phyloP scores from a whole-genome alignment of 2,113 vertebrate genomes.

The Cyanoliseus patagonus region DNA sequence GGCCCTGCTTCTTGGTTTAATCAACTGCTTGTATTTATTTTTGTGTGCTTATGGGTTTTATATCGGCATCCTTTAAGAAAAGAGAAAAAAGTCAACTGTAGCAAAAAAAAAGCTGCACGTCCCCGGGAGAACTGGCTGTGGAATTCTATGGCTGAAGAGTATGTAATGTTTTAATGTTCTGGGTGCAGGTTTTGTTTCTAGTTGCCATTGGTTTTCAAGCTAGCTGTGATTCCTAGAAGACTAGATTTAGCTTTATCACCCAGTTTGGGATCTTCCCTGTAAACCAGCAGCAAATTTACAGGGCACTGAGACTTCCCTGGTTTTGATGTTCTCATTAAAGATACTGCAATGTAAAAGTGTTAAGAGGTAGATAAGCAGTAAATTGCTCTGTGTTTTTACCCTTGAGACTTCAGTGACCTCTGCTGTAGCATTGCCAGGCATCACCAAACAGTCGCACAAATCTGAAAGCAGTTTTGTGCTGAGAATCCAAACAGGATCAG shows the following conservation, averaged over 20 bases:
- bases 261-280: background rate
- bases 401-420: conserved; percentile 17
- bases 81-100: background rate
- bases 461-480: background rate
- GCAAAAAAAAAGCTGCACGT: background rate
- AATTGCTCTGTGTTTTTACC: conserved; percentile 32
- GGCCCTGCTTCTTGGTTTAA: background rate
- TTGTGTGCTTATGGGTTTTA: background rate
- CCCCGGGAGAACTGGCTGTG: background rate
- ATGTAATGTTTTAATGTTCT: background rate
- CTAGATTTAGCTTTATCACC: background rate
- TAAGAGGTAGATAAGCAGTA: background rate
- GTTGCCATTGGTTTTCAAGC: background rate
- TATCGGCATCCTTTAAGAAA: background rate
- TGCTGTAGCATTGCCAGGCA: background rate
- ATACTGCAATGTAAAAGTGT: background rate
- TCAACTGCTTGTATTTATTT: background rate
- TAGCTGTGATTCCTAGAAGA: background rate
- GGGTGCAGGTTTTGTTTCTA: background rate
- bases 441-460: background rate
- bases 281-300: background rate
- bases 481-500: background rate
- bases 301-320: background rate
- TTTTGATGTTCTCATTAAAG: background rate
- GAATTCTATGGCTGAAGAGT: background rate